Base-by-base conservation (phyloP, 1,140 invertebrate genomes). In the Saccostrea glomerata region DNA sequence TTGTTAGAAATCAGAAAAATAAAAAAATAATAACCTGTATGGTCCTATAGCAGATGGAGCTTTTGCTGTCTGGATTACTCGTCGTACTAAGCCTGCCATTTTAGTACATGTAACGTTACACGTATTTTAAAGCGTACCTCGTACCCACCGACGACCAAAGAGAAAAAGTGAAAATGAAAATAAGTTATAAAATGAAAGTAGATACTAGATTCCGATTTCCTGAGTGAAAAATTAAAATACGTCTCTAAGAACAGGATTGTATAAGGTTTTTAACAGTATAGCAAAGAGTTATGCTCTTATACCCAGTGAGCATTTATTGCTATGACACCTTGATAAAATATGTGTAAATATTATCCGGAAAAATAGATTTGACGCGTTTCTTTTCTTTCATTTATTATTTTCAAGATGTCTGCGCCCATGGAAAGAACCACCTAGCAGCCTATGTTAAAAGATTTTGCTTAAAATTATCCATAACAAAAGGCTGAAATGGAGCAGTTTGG, bases 31-130 rank as follows among this genome's bases (percentile, higher is more conserved):
- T 88, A 94, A 97, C 96, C 96, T 97, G 94, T 97, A 97, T 84
- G 97, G 96, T 55, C 96, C 97, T 90, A 97, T 96, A 25, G 97
- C 96, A 92, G 95, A 95, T 60, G 97, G 96, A 20, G 96, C 96
- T 82, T 95, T 95, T 23, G 92, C 85, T 3, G 95, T 93, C 84
- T 91, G 90, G 70, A 96, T 95, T 25, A 96, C 94, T 87, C 90
- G 91, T 86, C 92, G 89, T 0, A 93, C 91, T 86, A 94, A 82
- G 66, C 86, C 90, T 77, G 93, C 86, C 93, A 94, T 94, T 89
- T 60, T 47, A 47, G 47, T 11, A 47, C n/a, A n/a, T n/a, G n/a
- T n/a, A n/a, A n/a, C n/a, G n/a, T n/a, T 11, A 47, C 9, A 47
- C 47, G 47, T 47, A 47, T n/a, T 47, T 11, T 47, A 4, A 47